Conservation (phyloP, 2,797 vertebrate genomes). For the Chloroceryle inda region DNA sequence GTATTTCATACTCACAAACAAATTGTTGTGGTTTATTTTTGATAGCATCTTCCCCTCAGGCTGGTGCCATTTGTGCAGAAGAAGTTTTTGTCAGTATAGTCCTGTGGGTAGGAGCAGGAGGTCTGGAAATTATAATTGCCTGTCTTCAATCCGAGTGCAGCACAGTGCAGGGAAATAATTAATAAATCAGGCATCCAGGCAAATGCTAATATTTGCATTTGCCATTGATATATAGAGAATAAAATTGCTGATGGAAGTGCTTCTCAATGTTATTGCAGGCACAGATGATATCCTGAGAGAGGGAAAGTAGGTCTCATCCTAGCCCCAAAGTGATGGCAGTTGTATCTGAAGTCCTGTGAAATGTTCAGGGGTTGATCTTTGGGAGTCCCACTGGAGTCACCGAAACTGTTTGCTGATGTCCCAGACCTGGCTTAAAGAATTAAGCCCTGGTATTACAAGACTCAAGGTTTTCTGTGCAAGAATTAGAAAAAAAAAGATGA, state of each 20-base stretch:
- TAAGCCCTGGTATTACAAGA: neutral
- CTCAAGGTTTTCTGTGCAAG: neutral
- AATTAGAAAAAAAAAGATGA: neutral
- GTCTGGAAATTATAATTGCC: neutral
- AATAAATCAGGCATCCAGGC: neutral
- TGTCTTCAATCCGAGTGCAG: neutral
- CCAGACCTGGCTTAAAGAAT: neutral
- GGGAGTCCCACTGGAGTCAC: neutral
- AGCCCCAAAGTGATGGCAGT: neutral
- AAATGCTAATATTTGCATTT: conserved; percentile 25
- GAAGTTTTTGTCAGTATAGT: neutral
- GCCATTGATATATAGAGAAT: neutral
- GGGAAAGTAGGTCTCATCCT: neutral
- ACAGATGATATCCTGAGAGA: neutral
- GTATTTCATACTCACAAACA: neutral
- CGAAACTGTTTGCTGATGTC: neutral
- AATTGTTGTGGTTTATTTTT: neutral
- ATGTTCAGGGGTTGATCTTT: neutral
- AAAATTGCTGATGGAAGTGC: neutral
- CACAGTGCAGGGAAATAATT: neutral
- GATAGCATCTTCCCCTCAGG: neutral
- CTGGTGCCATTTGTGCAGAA: neutral
- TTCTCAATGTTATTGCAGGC: neutral
- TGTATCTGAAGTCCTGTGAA: neutral
- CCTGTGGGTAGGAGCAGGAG: neutral